phyloP scores from a whole-genome alignment of 2,797 vertebrate genomes.

The Eidolon dupreanum region DNA sequence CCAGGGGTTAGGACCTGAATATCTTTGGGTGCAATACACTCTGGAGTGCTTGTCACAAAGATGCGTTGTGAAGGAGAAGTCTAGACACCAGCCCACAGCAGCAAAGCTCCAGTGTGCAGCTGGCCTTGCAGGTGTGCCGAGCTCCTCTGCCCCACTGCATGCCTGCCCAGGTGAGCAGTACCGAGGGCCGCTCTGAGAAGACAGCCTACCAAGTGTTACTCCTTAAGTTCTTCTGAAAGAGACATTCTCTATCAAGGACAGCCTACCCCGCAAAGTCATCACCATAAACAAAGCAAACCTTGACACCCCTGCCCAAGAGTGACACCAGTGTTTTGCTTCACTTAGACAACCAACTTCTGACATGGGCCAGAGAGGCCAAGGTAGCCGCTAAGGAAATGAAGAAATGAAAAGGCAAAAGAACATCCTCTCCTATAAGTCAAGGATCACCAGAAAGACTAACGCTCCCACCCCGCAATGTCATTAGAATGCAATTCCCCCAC shows the following conservation, averaged over 20 bases:
- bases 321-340: background rate
- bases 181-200: background rate
- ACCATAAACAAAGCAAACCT: background rate
- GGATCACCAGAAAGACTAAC: background rate
- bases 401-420: background rate
- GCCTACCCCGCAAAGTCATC: background rate
- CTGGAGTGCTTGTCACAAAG: background rate
- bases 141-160: background rate
- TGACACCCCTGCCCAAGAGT: background rate
- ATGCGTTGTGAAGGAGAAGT: background rate
- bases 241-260: background rate
- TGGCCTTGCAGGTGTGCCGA: background rate
- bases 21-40: too few species aligned
- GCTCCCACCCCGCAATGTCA: background rate
- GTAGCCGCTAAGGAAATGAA: background rate
- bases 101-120: background rate
- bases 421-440: background rate
- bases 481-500: background rate
- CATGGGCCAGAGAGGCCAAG: background rate
- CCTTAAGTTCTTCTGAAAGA: background rate
- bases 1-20: background rate
- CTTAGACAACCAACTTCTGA: background rate
- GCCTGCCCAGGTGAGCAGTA: background rate
- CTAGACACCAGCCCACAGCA: too few species aligned
- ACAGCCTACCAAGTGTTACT: background rate